Conservation (phyloP, 1,140 invertebrate genomes). For the Zaprionus inermis region DNA sequence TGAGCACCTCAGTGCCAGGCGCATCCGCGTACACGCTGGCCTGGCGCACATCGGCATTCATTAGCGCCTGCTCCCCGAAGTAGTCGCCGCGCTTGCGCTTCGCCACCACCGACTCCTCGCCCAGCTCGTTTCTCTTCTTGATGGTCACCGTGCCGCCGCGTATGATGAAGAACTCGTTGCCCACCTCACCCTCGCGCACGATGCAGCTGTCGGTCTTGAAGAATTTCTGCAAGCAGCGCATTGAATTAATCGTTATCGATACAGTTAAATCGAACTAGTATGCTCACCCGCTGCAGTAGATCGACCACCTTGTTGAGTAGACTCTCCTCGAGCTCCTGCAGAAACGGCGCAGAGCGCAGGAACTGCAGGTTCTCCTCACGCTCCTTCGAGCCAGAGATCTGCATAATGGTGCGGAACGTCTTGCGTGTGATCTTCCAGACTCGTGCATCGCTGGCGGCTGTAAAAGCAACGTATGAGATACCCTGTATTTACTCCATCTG, state of each 20-base stretch:
- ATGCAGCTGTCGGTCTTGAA: conserved; percentile 94
- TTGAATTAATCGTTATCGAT: not conserved
- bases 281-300: conserved; percentile 91
- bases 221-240: conserved; percentile 63
- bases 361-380: conserved; percentile 93
- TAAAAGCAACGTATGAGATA: not conserved
- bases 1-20: conserved; percentile 95
- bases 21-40: conserved; percentile 94
- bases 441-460: conserved; percentile 92
- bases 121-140: conserved; percentile 87
- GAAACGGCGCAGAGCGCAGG: conserved; percentile 92
- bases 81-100: conserved; percentile 89
- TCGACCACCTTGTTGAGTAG: conserved; percentile 94
- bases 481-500: not conserved
- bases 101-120: conserved; percentile 86
- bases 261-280: not conserved
- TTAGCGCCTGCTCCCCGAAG: conserved; percentile 92
- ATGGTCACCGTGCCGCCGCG: conserved; percentile 94
- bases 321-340: conserved; percentile 92
- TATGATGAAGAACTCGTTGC: conserved; percentile 98
- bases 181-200: conserved; percentile 95
- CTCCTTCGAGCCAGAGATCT: conserved; percentile 90
- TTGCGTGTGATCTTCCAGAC: conserved; percentile 94
- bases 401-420: conserved; percentile 95
- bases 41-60: conserved; percentile 92